Percentiles rank a stretch among this genome's conserved stretches.
These are phyloP conservation scores for Diarsia dahlii DNA, from an alignment of 2,888 invertebrate genomes.

Conservation along the genomic window DNA sequence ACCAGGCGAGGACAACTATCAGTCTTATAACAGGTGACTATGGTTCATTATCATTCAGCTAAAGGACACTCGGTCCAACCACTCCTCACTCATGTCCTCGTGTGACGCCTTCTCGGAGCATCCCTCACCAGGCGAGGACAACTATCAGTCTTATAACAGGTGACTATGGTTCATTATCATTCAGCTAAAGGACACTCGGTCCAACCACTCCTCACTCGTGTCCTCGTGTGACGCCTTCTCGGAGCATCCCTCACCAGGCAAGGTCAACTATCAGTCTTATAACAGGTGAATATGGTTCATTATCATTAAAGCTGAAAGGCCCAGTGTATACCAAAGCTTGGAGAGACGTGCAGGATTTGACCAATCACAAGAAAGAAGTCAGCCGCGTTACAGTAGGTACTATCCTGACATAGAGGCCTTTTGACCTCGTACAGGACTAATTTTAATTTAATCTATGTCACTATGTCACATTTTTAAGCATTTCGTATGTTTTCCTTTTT, in stretches of 20 bases:
- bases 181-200: constrained; percentile 85
- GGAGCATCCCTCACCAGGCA: constrained; percentile 87
- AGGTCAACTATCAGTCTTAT: constrained; percentile 88
- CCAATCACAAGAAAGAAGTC: too few species aligned
- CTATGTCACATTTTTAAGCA: too few species aligned
- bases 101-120: constrained; percentile 89
- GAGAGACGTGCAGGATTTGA: too few species aligned
- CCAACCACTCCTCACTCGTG: constrained; percentile 88
- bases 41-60: background rate
- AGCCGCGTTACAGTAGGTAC: too few species aligned
- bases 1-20: constrained; percentile 88
- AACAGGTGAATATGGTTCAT: constrained; percentile 79
- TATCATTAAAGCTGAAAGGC: too few species aligned
- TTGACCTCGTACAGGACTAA: too few species aligned
- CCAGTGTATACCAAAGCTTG: too few species aligned
- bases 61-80: constrained; percentile 89
- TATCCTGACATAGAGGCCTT: too few species aligned
- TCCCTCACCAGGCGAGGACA: constrained; percentile 88
- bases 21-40: constrained; percentile 86
- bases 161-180: constrained; percentile 51
- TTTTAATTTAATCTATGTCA: too few species aligned
- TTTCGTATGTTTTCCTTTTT: too few species aligned
- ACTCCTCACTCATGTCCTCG: constrained; percentile 87
- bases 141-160: constrained; percentile 89
- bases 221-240: constrained; percentile 89